Base-by-base conservation (phyloP, 2,797 vertebrate genomes). In the Danio aesculapii region DNA sequence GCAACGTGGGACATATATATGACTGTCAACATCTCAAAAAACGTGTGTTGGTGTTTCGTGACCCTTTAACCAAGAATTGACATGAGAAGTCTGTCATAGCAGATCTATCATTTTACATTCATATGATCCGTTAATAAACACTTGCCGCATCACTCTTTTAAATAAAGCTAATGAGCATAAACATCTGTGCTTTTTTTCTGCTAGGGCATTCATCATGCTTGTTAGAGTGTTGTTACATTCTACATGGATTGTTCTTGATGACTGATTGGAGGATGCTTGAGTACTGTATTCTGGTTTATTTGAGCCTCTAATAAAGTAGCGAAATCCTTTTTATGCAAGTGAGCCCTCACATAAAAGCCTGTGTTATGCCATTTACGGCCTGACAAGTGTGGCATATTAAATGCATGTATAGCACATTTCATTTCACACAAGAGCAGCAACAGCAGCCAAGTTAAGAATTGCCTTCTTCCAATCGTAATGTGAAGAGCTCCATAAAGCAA, bases 381-480 rank as follows among this genome's bases (percentile, higher is more conserved):
- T 57, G 74, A 52, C 52, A 19, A 57, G n/a, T 58, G 57, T 77
- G 17, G 44, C 75, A 73, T 77, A 73, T 52, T 68, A 59, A 81
- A 68, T 74, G 52, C 49, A 13, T 46, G 6, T 44, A 39, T 43
- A 81, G 68, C 62, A 81, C 62, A 73, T 61, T 44, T 64, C 46
- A 75, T 62, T 62, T 75, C 43, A 19, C 47, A 50, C 41, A 68
- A 14, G 39, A 16, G 50, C 62, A 81, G 61, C 14, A 49, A 13
- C 12, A 16, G 30, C 53, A 41, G 53, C 53, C 55, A 61, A 46
- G 5, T 44, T 66, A 61, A 75, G 49, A 71, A 17, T 53, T 46
- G 12, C 1, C 68, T 59, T 44, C 46, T 76, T 67, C 39, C 10
- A 50, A 43, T 59, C 44, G 13, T 61, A n/a, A 61, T 19, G 12